These are phyloP conservation scores for Marronus borbonicus DNA, from an alignment of 2,888 invertebrate species.

Conservation along the genomic window DNA sequence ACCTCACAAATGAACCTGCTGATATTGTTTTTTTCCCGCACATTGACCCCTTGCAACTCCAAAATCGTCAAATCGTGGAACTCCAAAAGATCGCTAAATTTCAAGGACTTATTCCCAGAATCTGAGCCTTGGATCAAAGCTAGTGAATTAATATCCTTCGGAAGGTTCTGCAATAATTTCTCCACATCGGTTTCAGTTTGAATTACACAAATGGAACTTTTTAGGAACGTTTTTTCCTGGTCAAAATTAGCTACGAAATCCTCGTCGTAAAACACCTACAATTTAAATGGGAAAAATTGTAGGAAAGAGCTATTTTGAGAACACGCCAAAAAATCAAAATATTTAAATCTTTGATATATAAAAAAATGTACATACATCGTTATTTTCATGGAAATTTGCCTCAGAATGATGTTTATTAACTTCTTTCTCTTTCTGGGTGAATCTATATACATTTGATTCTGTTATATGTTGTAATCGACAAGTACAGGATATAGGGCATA, in stretches of 20 bases:
- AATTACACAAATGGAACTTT: conserved; percentile 73
- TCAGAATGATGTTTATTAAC: conserved; percentile 57
- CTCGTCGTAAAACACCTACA: conserved; percentile 69
- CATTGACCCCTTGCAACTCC: conserved; percentile 75
- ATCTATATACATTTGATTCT: conserved; percentile 74
- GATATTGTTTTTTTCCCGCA: conserved; percentile 59
- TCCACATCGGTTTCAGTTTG: conserved; percentile 70
- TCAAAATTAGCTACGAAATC: conserved; percentile 65
- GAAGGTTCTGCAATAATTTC: conserved; percentile 69
- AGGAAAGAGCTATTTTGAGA: conserved; percentile 6
- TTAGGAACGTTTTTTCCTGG: conserved; percentile 69
- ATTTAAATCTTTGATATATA: neutral
- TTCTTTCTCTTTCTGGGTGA: conserved; percentile 69
- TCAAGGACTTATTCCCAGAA: conserved; percentile 70
- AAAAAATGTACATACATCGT: conserved; percentile 64
- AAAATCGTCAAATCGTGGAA: conserved; percentile 74
- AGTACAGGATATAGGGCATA: conserved; percentile 73
- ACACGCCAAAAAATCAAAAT: neutral
- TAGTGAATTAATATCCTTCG: conserved; percentile 72
- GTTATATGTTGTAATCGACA: conserved; percentile 73
- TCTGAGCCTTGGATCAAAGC: conserved; percentile 75
- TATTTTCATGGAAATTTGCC: conserved; percentile 62
- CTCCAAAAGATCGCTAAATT: conserved; percentile 69
- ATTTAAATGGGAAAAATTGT: neutral
- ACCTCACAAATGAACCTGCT: conserved; percentile 70